phyloP scores from a whole-genome alignment of 2,888 invertebrate species.

The Hipparchia semele region DNA sequence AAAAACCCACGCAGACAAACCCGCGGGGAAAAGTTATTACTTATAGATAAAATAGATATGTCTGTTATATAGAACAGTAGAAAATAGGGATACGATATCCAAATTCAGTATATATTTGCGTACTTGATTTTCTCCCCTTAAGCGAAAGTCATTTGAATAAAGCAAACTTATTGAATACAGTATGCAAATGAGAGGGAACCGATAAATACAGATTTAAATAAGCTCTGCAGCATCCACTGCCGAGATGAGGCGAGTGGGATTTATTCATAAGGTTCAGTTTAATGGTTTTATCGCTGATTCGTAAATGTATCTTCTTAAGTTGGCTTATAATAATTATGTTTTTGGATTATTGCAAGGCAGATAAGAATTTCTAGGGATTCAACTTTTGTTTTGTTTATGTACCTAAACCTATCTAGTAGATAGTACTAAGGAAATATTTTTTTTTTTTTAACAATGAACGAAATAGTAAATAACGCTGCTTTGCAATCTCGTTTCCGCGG shows the following conservation, averaged over 20 bases:
- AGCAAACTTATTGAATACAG: conserved; percentile 30
- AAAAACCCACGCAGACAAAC: neutral
- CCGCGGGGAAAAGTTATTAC: no score
- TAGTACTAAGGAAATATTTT: no score
- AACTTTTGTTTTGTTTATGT: neutral
- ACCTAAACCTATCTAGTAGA: neutral
- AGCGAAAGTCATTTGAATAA: conserved; percentile 29
- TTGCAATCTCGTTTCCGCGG: no score
- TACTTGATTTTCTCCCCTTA: conserved; percentile 16
- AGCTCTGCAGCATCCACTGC: conserved; percentile 28
- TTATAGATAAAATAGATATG: no score
- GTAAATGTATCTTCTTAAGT: conserved; percentile 22
- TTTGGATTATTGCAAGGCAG: conserved; percentile 12
- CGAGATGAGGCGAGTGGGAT: conserved; percentile 23
- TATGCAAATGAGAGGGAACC: conserved; percentile 30
- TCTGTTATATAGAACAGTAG: no score
- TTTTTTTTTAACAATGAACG: no score
- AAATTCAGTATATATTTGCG: conserved; percentile 7
- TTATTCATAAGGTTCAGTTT: conserved; percentile 25
- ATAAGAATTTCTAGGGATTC: neutral
- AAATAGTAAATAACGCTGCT: no score
- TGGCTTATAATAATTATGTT: conserved; percentile 16
- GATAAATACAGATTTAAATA: conserved; percentile 30
- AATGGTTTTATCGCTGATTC: conserved; percentile 26
- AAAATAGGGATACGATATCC: neutral